Conservation (phyloP, 2,113 vertebrate genomes). For the Pleuronectes platessa region DNA sequence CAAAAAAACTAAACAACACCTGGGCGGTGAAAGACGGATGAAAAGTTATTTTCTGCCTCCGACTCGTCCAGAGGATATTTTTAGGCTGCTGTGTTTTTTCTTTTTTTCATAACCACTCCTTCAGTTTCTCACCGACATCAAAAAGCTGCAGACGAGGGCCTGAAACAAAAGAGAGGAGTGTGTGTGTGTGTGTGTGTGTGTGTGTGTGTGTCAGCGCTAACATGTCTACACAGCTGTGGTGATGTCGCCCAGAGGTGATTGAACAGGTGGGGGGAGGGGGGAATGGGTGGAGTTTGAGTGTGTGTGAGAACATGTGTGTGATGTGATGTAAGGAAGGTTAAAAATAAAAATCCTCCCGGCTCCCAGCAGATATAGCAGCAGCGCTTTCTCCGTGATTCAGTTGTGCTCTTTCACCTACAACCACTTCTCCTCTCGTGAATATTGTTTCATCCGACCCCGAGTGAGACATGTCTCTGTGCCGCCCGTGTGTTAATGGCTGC, state of each 20-base stretch:
- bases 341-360: background rate
- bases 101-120: conserved; percentile 50
- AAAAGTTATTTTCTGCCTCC: conserved; percentile 54
- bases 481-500: background rate
- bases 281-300: background rate
- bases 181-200: conserved; percentile 15
- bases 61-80: conserved; percentile 64
- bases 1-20: conserved; percentile 13
- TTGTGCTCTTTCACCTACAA: too few relatives aligned
- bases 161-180: conserved; percentile 14
- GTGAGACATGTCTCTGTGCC: too few relatives aligned
- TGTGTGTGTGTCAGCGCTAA: conserved; percentile 1
- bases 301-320: background rate
- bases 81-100: conserved; percentile 54
- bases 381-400: too few relatives aligned
- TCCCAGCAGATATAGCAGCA: too few relatives aligned
- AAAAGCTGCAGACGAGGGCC: conserved; percentile 32
- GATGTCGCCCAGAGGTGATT: background rate
- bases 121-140: conserved; percentile 60
- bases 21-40: conserved; percentile 42
- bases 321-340: background rate
- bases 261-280: background rate
- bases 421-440: too few relatives aligned
- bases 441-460: too few relatives aligned
- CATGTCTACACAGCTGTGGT: background rate